Base-by-base conservation (phyloP, 2,113 vertebrate species). In the Motacilla alba region DNA sequence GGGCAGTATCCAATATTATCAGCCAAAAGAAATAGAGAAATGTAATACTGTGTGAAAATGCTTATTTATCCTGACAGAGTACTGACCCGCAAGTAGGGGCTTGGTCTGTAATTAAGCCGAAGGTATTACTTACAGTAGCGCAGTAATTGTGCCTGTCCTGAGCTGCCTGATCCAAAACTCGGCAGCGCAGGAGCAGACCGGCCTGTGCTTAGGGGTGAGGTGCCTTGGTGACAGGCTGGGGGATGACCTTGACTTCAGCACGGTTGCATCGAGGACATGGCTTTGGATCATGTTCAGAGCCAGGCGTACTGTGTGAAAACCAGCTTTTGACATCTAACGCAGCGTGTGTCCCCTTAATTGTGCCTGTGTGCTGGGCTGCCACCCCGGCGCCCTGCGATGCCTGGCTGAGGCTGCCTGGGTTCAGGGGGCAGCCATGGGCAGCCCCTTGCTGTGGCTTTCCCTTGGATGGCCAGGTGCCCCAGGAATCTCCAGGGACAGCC, bases 61-160 rank as follows among this genome's bases (percentile, higher is more conserved):
- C 89, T 95, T 95, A 97, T 95, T 96, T 95, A 87, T 93, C 44
- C 72, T 94, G 66, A 94, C 76, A 95, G 89, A 94, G 96, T 77
- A 82, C 59, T 92, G 93, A 83, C 95, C 85, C n/a, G 39, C 87
- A 87, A 95, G 66, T 86, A 78, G 58, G 64, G n/a, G 12, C 79
- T 90, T 35, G 83, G 46, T 93, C 72, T 95, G 62, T 91, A 90
- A 87, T 87, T 85, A 94, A 95, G 39, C 43, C 0, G 0, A 74
- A 62, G 26, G 78, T 81, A 74, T 77, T 72, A 55, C 95, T 95
- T 94, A 89, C 85, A 72, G 96, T 83, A 89, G 90, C 41, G 9
- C 18, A 18, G 69, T 67, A 49, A 35, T 90, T 80, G 77, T 84
- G 67, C 68, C 82, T 89, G 95, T 89, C 66, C 77, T 70, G 72